Evolutionary conservation across 2,888 invertebrate genomes (phyloP).

Genomic region (Plagiodera versicolora): DNA sequence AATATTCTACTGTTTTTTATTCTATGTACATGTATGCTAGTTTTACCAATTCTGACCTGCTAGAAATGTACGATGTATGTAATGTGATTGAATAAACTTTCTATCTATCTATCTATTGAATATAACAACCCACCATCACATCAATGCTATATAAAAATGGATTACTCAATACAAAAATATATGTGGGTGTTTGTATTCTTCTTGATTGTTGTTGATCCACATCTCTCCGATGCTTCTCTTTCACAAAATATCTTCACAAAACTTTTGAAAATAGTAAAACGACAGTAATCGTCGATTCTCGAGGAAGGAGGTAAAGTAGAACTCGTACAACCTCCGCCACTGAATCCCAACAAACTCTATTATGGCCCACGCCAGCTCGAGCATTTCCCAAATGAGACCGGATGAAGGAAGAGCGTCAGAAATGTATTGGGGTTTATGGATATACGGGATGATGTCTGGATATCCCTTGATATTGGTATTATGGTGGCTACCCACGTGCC

Average conservation of each 20-base stretch:
- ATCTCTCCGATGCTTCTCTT: no score
- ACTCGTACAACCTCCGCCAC: neutral
- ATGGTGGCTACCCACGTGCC: conserved; percentile 15
- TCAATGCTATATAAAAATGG: no score
- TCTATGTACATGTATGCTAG: neutral
- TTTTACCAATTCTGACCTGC: neutral
- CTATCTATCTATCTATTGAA: neutral
- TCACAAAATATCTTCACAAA: no score
- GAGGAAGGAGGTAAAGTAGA: no score
- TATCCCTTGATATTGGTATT: conserved; percentile 34
- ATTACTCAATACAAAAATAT: no score
- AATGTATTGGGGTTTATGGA: conserved; percentile 46
- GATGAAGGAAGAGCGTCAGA: conserved; percentile 44
- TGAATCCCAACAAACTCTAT: conserved; percentile 4
- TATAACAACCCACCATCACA: no score
- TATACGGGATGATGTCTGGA: conserved; percentile 40
- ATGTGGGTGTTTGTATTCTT: no score
- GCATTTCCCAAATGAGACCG: conserved; percentile 44
- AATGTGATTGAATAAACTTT: neutral
- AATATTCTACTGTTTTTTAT: neutral
- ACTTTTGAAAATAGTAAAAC: no score
- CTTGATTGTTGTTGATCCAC: no score
- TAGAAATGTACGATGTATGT: no score
- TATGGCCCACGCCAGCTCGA: conserved; percentile 37
- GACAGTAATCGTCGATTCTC: no score